Evolutionary conservation across 1,140 invertebrate genomes (phyloP).

Genomic region (Penaeus vannamei): DNA sequence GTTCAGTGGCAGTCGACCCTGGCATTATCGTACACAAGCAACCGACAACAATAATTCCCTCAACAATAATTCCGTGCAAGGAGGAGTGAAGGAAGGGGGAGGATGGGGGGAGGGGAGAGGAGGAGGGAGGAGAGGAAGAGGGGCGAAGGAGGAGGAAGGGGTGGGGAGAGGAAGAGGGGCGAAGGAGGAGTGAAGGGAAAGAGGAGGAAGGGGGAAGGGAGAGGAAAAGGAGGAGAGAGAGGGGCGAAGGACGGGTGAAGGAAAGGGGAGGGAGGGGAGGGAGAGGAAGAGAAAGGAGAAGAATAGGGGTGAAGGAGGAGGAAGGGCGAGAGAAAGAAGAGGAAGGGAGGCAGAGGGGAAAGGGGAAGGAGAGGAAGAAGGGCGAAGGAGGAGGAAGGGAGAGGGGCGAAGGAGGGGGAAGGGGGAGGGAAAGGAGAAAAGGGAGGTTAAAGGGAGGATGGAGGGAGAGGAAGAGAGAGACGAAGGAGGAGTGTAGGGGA

Average conservation of each 20-base stretch:
- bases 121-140: background rate
- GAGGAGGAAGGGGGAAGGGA: too few relatives aligned
- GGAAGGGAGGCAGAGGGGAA: background rate
- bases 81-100: background rate
- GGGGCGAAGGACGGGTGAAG: background rate
- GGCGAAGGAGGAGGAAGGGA: too few relatives aligned
- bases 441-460: background rate
- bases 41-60: too few relatives aligned
- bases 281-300: background rate
- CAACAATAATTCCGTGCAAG: too few relatives aligned
- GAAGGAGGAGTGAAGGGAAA: background rate
- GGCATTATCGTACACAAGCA: too few relatives aligned
- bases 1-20: too few relatives aligned
- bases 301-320: background rate
- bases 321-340: background rate
- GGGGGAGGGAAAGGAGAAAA: background rate
- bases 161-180: background rate
- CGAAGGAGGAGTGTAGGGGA: background rate
- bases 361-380: too few relatives aligned
- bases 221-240: background rate
- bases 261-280: background rate
- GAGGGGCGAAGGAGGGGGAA: too few relatives aligned
- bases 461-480: background rate
- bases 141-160: background rate
- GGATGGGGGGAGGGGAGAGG: background rate